Conservation (phyloP, 2,113 vertebrate species). For the Xiphophorus hellerii region DNA sequence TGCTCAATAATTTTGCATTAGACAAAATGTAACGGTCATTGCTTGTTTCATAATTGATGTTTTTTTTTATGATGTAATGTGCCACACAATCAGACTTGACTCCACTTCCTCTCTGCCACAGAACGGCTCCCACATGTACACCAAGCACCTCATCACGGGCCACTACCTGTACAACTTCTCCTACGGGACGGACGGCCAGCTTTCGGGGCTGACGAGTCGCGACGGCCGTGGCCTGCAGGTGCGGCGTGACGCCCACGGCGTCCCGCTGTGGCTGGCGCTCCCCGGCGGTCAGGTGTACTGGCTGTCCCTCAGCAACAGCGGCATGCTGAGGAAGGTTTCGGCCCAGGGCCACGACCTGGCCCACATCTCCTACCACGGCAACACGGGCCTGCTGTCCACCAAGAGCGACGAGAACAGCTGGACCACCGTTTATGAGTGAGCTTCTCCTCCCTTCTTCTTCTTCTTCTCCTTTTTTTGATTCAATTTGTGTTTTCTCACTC, state of each 20-base stretch:
- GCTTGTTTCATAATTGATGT: too few relatives aligned
- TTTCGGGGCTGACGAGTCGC: constrained; percentile 84
- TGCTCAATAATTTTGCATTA: too few relatives aligned
- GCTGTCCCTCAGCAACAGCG: constrained; percentile 92
- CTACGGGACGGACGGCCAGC: constrained; percentile 86
- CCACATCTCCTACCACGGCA: constrained; percentile 95
- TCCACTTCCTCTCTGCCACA: constrained; percentile 50
- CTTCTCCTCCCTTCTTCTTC: not conserved
- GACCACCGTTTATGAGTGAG: constrained; percentile 98
- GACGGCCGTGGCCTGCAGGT: constrained; percentile 88
- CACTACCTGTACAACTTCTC: constrained; percentile 95
- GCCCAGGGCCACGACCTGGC: constrained; percentile 94
- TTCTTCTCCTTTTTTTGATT: not conserved
- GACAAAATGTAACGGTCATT: too few relatives aligned
- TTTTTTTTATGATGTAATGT: too few relatives aligned
- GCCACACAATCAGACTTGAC: too few relatives aligned
- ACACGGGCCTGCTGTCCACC: constrained; percentile 92
- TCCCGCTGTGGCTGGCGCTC: constrained; percentile 93
- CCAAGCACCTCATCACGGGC: constrained; percentile 93
- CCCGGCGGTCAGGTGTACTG: constrained; percentile 94
- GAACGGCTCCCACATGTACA: constrained; percentile 92
- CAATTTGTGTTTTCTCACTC: not conserved
- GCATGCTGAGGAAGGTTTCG: constrained; percentile 91
- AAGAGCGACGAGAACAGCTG: constrained; percentile 97
- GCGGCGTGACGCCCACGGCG: constrained; percentile 86